Evolutionary conservation across 2,888 invertebrate species (phyloP).

Genomic region (Muscina levida): DNA sequence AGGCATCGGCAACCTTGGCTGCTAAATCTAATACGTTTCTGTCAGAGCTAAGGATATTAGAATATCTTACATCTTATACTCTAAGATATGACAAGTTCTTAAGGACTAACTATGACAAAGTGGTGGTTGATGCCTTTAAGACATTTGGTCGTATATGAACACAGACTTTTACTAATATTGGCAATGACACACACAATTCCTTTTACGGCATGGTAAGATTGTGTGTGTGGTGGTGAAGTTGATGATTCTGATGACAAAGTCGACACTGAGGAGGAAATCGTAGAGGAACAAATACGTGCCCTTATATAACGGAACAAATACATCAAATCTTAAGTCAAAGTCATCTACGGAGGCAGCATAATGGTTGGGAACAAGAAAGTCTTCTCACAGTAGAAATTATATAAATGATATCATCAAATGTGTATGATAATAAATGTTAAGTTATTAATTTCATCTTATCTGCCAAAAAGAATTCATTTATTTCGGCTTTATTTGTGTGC

Average conservation of each 20-base stretch:
- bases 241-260: conserved; percentile 17
- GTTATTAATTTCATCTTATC: conserved; percentile 32
- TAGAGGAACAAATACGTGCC: not conserved
- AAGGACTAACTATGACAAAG: conserved; percentile 6
- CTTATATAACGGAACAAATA: not conserved
- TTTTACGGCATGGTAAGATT: not conserved
- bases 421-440: conserved; percentile 12
- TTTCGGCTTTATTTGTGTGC: not conserved
- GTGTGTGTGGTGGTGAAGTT: not conserved
- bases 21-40: not conserved
- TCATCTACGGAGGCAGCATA: not conserved
- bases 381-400: not conserved
- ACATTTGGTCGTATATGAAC: too few relatives aligned
- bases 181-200: too few relatives aligned
- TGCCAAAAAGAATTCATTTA: not conserved
- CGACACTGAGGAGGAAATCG: not conserved
- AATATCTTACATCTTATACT: not conserved
- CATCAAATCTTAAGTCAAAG: conserved; percentile 1
- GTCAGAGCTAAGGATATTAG: too few relatives aligned
- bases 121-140: conserved; percentile 3
- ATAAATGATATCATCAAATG: conserved; percentile 21
- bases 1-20: not conserved
- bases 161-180: too few relatives aligned
- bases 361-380: conserved; percentile 1
- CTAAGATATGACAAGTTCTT: conserved; percentile 3